A percentile compares a stretch with the other conserved stretches of the same genome.
phyloP scores from a whole-genome alignment of 2,888 invertebrate genomes.

The Halocaridina rubra region DNA sequence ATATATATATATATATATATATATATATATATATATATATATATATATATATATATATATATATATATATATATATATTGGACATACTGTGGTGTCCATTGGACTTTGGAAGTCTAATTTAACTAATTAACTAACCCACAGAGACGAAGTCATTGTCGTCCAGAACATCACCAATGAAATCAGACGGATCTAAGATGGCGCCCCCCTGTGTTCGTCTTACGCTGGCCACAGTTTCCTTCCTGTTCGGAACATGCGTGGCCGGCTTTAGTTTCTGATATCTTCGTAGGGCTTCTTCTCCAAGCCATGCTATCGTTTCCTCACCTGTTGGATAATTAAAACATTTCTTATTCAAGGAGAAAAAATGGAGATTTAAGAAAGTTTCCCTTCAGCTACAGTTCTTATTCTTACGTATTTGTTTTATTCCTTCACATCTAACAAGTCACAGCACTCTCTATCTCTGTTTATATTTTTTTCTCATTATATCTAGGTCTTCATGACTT shows the following conservation, averaged over 20 bases:
- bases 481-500: too few species aligned
- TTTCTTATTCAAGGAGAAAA: too few species aligned
- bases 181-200: conserved; percentile 73
- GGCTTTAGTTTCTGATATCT: conserved; percentile 70
- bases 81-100: background rate
- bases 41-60: background rate
- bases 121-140: conserved; percentile 69
- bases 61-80: background rate
- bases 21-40: background rate
- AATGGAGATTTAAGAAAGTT: background rate
- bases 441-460: too few species aligned
- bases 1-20: too few species aligned
- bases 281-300: conserved; percentile 72
- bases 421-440: too few species aligned
- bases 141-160: conserved; percentile 75
- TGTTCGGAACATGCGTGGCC: conserved; percentile 63
- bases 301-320: conserved; percentile 70
- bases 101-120: background rate
- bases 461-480: too few species aligned
- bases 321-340: conserved; percentile 66
- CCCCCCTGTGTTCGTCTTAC: conserved; percentile 74
- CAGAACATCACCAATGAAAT: conserved; percentile 72
- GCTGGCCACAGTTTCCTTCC: conserved; percentile 69
- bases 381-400: background rate
- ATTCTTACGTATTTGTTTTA: too few species aligned